These are phyloP conservation scores for Fratercula arctica DNA, from an alignment of 2,797 vertebrate genomes.

Conservation along the genomic window DNA sequence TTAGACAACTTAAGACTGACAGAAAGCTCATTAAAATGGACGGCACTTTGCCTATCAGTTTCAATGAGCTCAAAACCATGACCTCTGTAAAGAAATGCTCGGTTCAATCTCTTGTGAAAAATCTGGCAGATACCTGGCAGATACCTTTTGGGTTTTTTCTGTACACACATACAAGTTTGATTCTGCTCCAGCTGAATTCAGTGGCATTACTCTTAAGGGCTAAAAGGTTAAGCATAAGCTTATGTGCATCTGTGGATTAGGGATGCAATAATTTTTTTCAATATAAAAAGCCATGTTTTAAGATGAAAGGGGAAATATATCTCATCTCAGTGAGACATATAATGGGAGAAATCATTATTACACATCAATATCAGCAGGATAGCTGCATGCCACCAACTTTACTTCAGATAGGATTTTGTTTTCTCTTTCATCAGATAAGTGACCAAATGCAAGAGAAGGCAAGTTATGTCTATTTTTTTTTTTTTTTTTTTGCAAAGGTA, in stretches of 20 bases:
- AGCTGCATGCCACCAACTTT: not conserved
- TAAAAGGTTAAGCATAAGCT: not conserved
- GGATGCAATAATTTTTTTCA: not conserved
- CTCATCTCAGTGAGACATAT: not conserved
- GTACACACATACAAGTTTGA: not conserved
- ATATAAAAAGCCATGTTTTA: not conserved
- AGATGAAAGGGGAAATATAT: not conserved
- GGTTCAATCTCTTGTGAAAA: not conserved
- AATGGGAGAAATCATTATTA: not conserved
- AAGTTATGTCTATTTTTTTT: not conserved
- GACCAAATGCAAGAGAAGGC: not conserved
- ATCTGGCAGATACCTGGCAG: not conserved
- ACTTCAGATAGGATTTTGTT: not conserved
- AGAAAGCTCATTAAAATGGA: not conserved
- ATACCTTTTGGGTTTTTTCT: not conserved
- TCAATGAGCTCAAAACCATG: not conserved
- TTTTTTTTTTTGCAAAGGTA: not conserved
- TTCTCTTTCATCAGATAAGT: not conserved
- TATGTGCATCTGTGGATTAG: not conserved
- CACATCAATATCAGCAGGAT: not conserved
- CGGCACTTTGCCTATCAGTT: not conserved
- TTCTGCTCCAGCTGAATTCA: not conserved
- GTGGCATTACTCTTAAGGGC: not conserved
- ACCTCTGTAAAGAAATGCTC: not conserved
- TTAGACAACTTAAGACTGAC: not conserved